A percentile compares a stretch with the other conserved stretches of the same genome.
phyloP scores from a whole-genome alignment of 2,797 vertebrate species.

The Brotula barbata region DNA sequence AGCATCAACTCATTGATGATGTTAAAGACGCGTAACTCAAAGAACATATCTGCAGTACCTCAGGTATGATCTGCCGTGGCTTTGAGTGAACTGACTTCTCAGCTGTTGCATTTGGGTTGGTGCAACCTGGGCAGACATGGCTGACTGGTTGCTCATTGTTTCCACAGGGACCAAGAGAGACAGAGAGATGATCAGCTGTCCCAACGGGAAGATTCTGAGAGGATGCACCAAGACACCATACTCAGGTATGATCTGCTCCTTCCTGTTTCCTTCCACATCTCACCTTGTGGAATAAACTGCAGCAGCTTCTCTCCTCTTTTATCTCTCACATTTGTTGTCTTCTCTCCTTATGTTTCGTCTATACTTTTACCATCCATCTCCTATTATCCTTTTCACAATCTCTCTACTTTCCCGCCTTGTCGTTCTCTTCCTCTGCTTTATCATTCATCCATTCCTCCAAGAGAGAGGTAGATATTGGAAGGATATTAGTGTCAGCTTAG shows the following conservation, averaged over 20 bases:
- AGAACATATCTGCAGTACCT: not conserved
- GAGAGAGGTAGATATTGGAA: conserved; percentile 25
- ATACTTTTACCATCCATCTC: conserved; percentile 6
- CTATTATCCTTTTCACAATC: conserved; percentile 28
- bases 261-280: too few species aligned
- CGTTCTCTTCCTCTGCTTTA: conserved; percentile 33
- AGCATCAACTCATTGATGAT: too few species aligned
- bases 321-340: not conserved
- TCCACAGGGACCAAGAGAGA: conserved; percentile 58
- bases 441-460: conserved; percentile 31
- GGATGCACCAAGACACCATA: conserved; percentile 24
- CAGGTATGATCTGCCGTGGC: not conserved
- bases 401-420: conserved; percentile 27
- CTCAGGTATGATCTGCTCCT: conserved; percentile 49
- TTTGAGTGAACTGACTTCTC: conserved; percentile 8
- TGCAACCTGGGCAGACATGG: conserved; percentile 15
- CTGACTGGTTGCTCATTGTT: conserved; percentile 39
- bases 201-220: conserved; percentile 37
- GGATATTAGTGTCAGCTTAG: conserved; percentile 57
- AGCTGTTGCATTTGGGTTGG: conserved; percentile 1
- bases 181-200: conserved; percentile 53
- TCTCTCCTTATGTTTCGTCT: conserved; percentile 7
- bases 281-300: too few species aligned
- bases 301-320: conserved; percentile 1
- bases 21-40: not conserved